Conservation (phyloP, 1,140 invertebrate species). For the Drosophila sp. region DNA sequence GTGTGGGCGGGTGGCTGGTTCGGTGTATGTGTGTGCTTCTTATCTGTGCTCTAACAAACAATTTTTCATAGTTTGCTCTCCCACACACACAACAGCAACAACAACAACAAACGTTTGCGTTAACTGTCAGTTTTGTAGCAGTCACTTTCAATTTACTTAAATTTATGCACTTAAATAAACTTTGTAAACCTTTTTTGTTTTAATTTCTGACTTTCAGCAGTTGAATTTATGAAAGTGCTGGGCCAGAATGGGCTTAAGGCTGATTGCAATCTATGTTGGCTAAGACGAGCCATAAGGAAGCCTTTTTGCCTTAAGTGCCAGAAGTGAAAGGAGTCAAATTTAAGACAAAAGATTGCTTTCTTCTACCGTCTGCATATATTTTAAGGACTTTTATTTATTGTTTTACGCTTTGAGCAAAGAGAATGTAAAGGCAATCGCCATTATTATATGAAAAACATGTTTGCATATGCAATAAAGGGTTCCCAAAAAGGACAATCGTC, state of each 20-base stretch:
- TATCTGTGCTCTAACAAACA: conserved; percentile 16
- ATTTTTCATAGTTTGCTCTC: conserved; percentile 11
- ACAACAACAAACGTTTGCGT: background rate
- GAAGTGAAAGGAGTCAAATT: no score
- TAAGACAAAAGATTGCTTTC: no score
- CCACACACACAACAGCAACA: background rate
- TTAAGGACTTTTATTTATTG: no score
- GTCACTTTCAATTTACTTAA: background rate
- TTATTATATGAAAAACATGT: no score
- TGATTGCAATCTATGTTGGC: background rate
- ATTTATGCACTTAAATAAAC: conserved; percentile 6
- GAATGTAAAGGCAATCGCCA: no score
- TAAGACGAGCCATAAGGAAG: background rate
- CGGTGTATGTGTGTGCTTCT: background rate
- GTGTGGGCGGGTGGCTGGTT: background rate
- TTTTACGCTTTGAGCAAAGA: no score
- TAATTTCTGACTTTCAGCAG: background rate
- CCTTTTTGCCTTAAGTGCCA: no score
- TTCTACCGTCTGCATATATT: no score
- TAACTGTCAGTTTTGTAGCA: conserved; percentile 7
- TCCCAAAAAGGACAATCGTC: no score
- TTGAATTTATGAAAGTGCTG: background rate
- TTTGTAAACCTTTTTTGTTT: background rate
- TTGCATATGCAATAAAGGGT: no score
- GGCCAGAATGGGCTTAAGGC: background rate